Evolutionary conservation across 2,797 vertebrate species (phyloP), one percentile per base, ranked within the genome.

Genomic region (Catostomus latipinnis): DNA sequence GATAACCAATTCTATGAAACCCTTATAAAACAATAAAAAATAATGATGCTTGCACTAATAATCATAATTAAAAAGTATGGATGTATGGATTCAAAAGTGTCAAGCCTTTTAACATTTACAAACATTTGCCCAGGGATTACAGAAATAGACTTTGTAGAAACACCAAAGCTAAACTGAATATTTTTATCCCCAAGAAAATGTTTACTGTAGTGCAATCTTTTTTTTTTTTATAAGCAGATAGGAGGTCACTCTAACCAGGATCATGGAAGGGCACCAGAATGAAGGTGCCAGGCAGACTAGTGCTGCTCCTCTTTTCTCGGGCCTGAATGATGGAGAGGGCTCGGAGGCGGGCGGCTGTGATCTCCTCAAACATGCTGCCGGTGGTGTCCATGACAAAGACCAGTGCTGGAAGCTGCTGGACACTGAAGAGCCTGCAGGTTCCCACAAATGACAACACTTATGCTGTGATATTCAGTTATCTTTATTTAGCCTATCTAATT

Each of bases 311-410:
- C 0, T 10, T 76, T 6, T 58, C 86, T 73, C 85, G 82, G 69
- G 85, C 91, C 60, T 92, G 87, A 79, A 95, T 92, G 46, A 96
- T 95, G 81, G 86, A 89, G 65, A 88, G 85, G 53, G 93, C 92
- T 77, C 96, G 92, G 56, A 88, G 84, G 46, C 95, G 94, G 69
- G 95, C 96, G 0, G 96, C 94, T 0, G 90, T 93, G 88, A 96
- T 96, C 87, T 97, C 96, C 71, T 97, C 95, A 1, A 96, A 95
- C 96, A 96, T 96, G 83, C 96, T 96, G 45, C 96, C 96, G 0
- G 95, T 97, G 71, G 96, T 96, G 86, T 97, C 96, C 66, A 97
- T 92, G 56, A 97, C 95, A 5, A 97, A 95, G 52, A 96, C 95
- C 81, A 97, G 73, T 0, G 95, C 93, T 10, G 95, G 94, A 13